Base-by-base conservation (phyloP, 2,113 vertebrate species). In the Marmota flaviventris region DNA sequence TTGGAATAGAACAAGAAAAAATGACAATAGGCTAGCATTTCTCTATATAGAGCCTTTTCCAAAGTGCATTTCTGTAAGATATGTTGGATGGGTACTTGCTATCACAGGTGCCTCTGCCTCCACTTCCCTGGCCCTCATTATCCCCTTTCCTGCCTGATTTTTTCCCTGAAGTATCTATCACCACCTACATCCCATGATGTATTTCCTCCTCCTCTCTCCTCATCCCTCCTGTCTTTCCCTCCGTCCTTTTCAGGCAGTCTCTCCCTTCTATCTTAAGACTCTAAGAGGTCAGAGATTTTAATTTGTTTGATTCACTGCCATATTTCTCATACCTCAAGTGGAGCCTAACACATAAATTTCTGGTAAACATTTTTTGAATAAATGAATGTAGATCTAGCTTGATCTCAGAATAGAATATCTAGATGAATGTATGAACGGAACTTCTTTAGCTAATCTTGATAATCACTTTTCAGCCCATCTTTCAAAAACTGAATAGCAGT, bases 311-410 rank as follows among this genome's bases (percentile, higher is more conserved):
- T 56, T 93, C 51, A 48, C 32, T 69, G 61, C 29, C n/a, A 3
- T n/a, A 69, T 93, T 86, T 79, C 48, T 76, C 25, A 9, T 56
- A 42, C 51, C 39, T 22, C 7, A 79, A 48, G 70, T 22, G 17
- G 24, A 37, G 11, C 87, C 58, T 78, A 67, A 17, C 76, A 82
- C 76, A 88, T 45, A 75, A 18, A 83, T 83, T 83, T 34, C 61
- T 77, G 79, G n/a, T 82, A 37, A 93, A 77, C 69, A 69, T 86
- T 69, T 95, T 20, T 29, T 81, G 61, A 67, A 42, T 85, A 56
- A 84, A 37, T 84, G 69, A 76, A 39, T 86, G 32, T 53, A 34
- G 29, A 56, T 25, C n/a, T 85, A 29, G 3, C n/a, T 53, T 69
- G 4, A 20, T 85, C 53, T 72, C 63, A 20, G 17, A 61, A 56